Evolutionary conservation across 2,113 vertebrate species (phyloP), one percentile per base, ranked within the genome.

Genomic region (Picathartes gymnocephalus): DNA sequence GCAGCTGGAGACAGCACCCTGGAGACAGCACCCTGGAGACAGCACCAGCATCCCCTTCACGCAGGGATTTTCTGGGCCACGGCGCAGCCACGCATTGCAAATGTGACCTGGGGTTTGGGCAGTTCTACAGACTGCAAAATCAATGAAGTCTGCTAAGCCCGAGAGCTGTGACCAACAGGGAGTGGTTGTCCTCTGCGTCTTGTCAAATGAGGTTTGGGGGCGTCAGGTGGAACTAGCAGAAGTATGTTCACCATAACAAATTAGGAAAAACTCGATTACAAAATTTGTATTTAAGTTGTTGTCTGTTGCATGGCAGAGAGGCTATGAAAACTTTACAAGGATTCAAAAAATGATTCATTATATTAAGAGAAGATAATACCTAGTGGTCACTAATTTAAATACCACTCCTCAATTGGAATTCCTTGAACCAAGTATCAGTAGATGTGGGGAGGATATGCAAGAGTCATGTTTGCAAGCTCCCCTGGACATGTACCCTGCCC

Each of bases 21-120:
- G n/a, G n/a, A n/a, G n/a, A n/a, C n/a, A n/a, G n/a, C n/a, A n/a
- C n/a, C n/a, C n/a, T n/a, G n/a, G 7, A 6, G 39, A 19, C 47
- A 10, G 4, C 22, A 18, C 15, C 30, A 8, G 37, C 61, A 24
- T 11, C 64, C 37, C 76, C 82, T 51, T 16, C 24, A 0, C 0
- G 0, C 53, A 4, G 47, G 4, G 54, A 4, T 28, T 31, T 35
- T 3, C 54, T 6, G 54, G n/a, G 42, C 24, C 53, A 0, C 1
- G 48, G 79, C 71, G 14, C 64, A 33, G 65, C 13, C 37, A 1
- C 1, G 8, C 33, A 2, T 68, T 31, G 35, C 0, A 0, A 25
- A n/a, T 6, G 6, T 19, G 17, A 40, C 11, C 18, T 9, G 62
- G 11, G 19, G 9, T 48, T 14, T 57, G 66, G 54, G n/a, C 50